Percentiles rank a stretch among this genome's conserved stretches.
Conservation (phyloP, 1,140 invertebrate species). For the Penaeus indicus region DNA sequence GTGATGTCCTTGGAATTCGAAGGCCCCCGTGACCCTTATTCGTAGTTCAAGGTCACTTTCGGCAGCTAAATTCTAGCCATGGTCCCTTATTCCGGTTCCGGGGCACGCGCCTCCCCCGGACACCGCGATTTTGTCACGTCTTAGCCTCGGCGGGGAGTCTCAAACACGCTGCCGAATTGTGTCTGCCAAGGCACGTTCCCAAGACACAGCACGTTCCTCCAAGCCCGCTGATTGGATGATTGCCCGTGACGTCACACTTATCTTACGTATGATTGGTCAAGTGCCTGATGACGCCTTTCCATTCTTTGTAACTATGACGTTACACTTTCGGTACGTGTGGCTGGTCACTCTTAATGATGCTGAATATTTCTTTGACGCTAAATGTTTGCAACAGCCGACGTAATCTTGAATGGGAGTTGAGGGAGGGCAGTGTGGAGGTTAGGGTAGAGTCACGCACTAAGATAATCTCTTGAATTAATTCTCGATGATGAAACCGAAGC, state of each 20-base stretch:
- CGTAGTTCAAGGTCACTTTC: slow-evolving; percentile 34
- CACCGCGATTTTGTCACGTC: slow-evolving; percentile 23
- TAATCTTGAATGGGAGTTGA: not conserved
- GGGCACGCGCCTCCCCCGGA: slow-evolving; percentile 13
- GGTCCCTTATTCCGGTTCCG: slow-evolving; percentile 35
- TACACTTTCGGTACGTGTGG: no score
- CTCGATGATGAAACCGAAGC: not conserved
- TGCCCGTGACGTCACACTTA: not conserved
- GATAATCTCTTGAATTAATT: slow-evolving; percentile 36
- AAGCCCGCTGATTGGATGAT: not conserved
- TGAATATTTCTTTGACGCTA: no score
- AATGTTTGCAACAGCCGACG: no score
- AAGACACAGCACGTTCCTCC: slow-evolving; percentile 23
- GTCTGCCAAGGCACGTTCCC: slow-evolving; percentile 36
- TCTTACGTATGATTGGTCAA: no score
- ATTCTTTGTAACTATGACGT: no score
- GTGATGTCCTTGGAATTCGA: no score
- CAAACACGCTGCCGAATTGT: slow-evolving; percentile 18
- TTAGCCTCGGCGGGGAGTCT: not conserved
- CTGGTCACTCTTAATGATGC: no score
- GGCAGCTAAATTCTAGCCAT: slow-evolving; percentile 29
- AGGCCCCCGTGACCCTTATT: slow-evolving; percentile 18
- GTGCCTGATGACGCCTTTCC: no score
- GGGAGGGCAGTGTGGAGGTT: not conserved
- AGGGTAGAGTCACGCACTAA: slow-evolving; percentile 5